Percentiles rank a stretch among this genome's conserved stretches.
phyloP scores from a whole-genome alignment of 2,888 invertebrate genomes.

The Ecdyonurus torrentis region DNA sequence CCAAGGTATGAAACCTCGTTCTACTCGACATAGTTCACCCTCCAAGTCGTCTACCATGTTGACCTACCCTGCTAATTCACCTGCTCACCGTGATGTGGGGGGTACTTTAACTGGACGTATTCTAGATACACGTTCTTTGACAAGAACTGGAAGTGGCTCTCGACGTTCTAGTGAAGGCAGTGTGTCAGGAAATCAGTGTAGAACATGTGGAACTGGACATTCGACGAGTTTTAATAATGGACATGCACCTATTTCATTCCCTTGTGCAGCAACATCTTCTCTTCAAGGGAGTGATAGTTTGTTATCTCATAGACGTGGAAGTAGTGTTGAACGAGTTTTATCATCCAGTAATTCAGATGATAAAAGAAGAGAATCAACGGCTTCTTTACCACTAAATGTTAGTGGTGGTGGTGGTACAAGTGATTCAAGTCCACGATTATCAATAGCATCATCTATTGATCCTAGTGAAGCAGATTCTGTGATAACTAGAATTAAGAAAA shows the following conservation, averaged over 20 bases:
- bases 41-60: conserved; percentile 12
- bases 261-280: background rate
- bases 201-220: background rate
- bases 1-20: conserved; percentile 22
- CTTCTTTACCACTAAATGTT: conserved; percentile 32
- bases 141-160: conserved; percentile 11
- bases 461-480: conserved; percentile 20
- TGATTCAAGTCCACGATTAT: conserved; percentile 33
- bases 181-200: conserved; percentile 15
- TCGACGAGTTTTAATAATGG: no score
- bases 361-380: conserved; percentile 38
- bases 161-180: conserved; percentile 36
- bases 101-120: conserved; percentile 20
- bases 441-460: background rate
- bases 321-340: background rate
- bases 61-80: background rate
- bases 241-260: background rate
- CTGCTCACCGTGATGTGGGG: conserved; percentile 20
- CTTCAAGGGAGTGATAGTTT: no score
- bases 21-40: conserved; percentile 21
- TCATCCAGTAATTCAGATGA: conserved; percentile 5
- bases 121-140: conserved; percentile 24
- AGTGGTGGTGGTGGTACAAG: conserved; percentile 23
- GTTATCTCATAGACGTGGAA: no score
- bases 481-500: conserved; percentile 42